Percentiles rank a stretch among this genome's conserved stretches.
These are phyloP conservation scores for Drosophila villosipedis DNA, from an alignment of 2,888 invertebrate species.

Conservation along the genomic window DNA sequence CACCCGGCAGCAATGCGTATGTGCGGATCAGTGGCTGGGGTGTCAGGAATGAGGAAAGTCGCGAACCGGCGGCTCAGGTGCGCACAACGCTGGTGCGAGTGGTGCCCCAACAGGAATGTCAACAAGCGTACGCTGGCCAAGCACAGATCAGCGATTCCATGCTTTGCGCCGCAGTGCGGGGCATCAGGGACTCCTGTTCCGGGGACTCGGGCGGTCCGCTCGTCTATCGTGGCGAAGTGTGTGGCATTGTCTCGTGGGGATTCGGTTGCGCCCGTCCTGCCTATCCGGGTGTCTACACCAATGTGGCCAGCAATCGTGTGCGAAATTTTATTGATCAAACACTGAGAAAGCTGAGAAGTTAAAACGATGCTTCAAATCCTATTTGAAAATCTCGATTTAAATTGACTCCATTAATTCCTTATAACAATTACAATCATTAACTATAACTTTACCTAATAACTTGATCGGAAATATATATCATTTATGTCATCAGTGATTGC, in stretches of 20 bases:
- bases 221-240: slow-evolving; percentile 76
- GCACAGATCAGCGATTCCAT: slow-evolving; percentile 77
- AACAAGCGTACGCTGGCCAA: slow-evolving; percentile 51
- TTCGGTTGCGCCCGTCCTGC: slow-evolving; percentile 76
- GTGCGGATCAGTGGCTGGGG: slow-evolving; percentile 83
- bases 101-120: slow-evolving; percentile 63
- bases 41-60: slow-evolving; percentile 60
- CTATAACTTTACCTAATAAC: neutral
- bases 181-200: slow-evolving; percentile 80
- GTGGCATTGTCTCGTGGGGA: slow-evolving; percentile 90
- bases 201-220: slow-evolving; percentile 84
- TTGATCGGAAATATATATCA: slow-evolving; percentile 14
- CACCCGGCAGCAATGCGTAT: slow-evolving; percentile 58
- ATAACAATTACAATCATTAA: neutral
- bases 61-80: slow-evolving; percentile 69
- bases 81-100: slow-evolving; percentile 73
- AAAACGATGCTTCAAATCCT: neutral
- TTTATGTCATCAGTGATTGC: slow-evolving; percentile 17
- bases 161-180: slow-evolving; percentile 80
- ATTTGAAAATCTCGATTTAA: neutral
- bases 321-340: slow-evolving; percentile 62
- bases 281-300: slow-evolving; percentile 81
- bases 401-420: neutral
- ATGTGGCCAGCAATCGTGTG: slow-evolving; percentile 67
- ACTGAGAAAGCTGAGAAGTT: slow-evolving; percentile 28